phyloP scores from a whole-genome alignment of 2,888 invertebrate species.

The Perizoma flavofasciatum region DNA sequence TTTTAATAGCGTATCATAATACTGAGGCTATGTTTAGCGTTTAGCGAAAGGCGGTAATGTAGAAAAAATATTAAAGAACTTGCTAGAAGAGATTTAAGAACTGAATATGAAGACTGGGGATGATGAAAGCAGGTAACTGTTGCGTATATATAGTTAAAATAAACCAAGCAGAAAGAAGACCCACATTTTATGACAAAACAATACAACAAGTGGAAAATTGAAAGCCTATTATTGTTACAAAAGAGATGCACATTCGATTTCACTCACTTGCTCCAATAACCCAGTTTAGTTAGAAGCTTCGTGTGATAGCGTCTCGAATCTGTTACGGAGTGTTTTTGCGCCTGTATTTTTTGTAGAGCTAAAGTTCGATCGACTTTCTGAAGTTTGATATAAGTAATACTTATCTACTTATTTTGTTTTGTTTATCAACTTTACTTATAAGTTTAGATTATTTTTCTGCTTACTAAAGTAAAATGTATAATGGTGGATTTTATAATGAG shows the following conservation, averaged over 20 bases:
- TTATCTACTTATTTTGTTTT: too few relatives aligned
- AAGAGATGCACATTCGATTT: constrained; percentile 38
- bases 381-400: neutral
- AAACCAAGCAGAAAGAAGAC: neutral
- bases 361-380: neutral
- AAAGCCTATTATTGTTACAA: constrained; percentile 27
- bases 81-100: too few relatives aligned
- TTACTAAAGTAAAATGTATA: too few relatives aligned
- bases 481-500: too few relatives aligned
- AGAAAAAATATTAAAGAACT: too few relatives aligned
- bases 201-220: constrained; percentile 23
- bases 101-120: neutral
- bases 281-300: constrained; percentile 21
- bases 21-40: too few relatives aligned
- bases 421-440: too few relatives aligned
- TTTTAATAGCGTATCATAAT: neutral
- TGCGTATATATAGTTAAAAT: too few relatives aligned
- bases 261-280: constrained; percentile 34
- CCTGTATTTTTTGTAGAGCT: constrained; percentile 2
- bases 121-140: neutral
- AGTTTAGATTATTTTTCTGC: too few relatives aligned
- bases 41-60: too few relatives aligned
- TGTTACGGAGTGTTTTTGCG: constrained; percentile 28
- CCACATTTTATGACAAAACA: neutral
- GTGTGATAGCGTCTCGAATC: constrained; percentile 22